Percentiles rank a stretch among this genome's conserved stretches.
Conservation (phyloP, 2,888 invertebrate species). For the Caenorhabditis sp. region DNA sequence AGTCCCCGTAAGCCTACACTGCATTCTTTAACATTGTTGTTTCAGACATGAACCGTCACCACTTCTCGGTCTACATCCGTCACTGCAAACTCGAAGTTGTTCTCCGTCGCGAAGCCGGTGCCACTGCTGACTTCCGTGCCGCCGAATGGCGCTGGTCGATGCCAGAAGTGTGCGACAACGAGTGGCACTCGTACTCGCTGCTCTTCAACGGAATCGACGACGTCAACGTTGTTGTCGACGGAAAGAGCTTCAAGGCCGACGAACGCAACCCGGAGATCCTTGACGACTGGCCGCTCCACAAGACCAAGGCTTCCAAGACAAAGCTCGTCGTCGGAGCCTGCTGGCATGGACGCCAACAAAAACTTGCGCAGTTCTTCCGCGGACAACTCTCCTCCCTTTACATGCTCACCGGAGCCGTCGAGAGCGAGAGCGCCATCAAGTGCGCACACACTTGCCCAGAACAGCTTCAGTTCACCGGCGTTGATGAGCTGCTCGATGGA, state of each 20-base stretch:
- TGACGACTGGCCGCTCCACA: conserved; percentile 99
- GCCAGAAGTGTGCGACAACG: conserved; percentile 93
- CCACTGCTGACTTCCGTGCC: conserved; percentile 87
- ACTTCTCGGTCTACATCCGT: conserved; percentile 96
- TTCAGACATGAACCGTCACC: conserved; percentile 98
- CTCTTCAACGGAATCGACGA: conserved; percentile 93
- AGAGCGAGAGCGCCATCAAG: conserved; percentile 88
- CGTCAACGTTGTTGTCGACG: conserved; percentile 78
- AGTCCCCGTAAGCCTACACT: too few relatives aligned
- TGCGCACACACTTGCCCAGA: conserved; percentile 91
- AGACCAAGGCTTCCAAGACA: conserved; percentile 90
- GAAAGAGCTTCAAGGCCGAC: conserved; percentile 84
- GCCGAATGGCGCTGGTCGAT: conserved; percentile 99
- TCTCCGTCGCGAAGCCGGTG: conserved; percentile 89
- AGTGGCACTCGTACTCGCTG: conserved; percentile 98
- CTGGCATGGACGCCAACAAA: conserved; percentile 90
- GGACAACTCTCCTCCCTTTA: conserved; percentile 94
- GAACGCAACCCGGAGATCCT: conserved; percentile 96
- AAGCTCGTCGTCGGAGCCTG: conserved; percentile 96
- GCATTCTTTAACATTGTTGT: too few relatives aligned
- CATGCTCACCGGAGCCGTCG: conserved; percentile 88
- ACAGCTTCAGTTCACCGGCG: conserved; percentile 86
- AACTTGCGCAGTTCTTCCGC: conserved; percentile 92
- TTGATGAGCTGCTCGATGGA: conserved; percentile 89
- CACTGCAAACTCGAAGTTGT: conserved; percentile 97